Evolutionary conservation across 53 echinoderm and acorn worm species (phyloP).

Genomic region (Antedon mediterranea): DNA sequence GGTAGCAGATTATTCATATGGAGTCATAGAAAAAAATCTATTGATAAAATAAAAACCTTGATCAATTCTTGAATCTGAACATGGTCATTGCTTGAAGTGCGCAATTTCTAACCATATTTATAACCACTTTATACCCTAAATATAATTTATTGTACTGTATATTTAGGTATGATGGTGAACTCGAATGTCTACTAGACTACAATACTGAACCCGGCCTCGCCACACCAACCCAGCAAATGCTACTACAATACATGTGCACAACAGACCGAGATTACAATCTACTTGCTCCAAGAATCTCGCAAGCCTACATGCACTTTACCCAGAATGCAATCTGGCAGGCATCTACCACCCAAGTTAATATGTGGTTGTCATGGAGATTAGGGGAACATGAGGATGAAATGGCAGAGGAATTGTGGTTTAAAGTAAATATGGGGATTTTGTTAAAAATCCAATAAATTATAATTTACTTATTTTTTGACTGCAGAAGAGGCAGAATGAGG

Average conservation of each 20-base stretch:
- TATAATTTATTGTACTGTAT: neutral
- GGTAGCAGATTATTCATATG: neutral
- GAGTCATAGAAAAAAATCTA: neutral
- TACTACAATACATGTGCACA: neutral
- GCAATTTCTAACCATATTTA: no score
- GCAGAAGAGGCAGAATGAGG: no score
- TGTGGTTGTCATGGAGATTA: constrained; percentile 72
- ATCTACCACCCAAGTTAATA: constrained; percentile 27
- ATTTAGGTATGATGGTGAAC: neutral
- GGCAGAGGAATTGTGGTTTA: neutral
- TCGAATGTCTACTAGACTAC: neutral
- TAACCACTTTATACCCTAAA: no score
- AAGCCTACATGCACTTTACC: neutral
- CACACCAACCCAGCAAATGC: constrained; percentile 1
- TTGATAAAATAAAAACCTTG: no score
- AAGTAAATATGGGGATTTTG: neutral
- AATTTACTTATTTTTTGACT: no score
- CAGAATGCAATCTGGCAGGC: constrained; percentile 1
- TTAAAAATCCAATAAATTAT: no score
- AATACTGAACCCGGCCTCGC: neutral
- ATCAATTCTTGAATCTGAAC: no score
- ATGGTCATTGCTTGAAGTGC: no score
- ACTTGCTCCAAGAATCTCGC: neutral
- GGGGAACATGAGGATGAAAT: constrained; percentile 5
- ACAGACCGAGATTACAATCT: constrained; percentile 7